Conservation (phyloP, 2,797 vertebrate genomes). For the Lithobates sylvaticus region DNA sequence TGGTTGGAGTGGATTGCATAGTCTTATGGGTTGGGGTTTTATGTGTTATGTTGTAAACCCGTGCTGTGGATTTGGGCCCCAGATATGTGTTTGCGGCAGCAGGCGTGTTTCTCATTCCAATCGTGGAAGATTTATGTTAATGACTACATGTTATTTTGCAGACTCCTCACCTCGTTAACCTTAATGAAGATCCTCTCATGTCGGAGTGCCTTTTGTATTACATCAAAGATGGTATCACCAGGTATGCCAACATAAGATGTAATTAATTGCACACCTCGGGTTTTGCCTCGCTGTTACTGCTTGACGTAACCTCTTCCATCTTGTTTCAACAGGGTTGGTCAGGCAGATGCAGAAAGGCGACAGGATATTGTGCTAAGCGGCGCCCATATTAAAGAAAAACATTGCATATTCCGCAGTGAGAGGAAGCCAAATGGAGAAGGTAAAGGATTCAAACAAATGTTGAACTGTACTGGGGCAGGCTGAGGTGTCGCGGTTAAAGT, state of each 20-base stretch:
- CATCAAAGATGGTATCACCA: constrained; percentile 98
- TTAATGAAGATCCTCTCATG: constrained; percentile 99
- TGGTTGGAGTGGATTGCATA: too few relatives aligned
- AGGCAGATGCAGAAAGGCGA: constrained; percentile 92
- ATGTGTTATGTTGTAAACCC: too few relatives aligned
- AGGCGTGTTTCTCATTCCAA: not conserved
- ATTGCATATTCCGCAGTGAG: constrained; percentile 95
- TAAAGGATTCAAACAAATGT: constrained; percentile 68
- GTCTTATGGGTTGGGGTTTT: too few relatives aligned
- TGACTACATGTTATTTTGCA: constrained; percentile 66
- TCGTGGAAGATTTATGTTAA: not conserved
- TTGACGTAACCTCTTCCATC: not conserved
- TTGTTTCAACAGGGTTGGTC: constrained; percentile 86
- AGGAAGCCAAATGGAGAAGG: constrained; percentile 89
- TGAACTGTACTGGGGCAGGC: not conserved
- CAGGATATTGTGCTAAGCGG: constrained; percentile 98
- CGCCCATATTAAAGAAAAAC: constrained; percentile 96
- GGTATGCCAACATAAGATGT: constrained; percentile 74
- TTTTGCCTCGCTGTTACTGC: not conserved
- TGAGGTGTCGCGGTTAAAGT: not conserved
- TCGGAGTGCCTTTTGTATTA: constrained; percentile 99
- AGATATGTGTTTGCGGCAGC: too few relatives aligned
- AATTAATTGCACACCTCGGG: too few relatives aligned
- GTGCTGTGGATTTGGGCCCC: too few relatives aligned
- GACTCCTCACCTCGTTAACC: constrained; percentile 98